Base-by-base conservation (phyloP, 2,888 invertebrate species). In the Muschampia plurimacula region DNA sequence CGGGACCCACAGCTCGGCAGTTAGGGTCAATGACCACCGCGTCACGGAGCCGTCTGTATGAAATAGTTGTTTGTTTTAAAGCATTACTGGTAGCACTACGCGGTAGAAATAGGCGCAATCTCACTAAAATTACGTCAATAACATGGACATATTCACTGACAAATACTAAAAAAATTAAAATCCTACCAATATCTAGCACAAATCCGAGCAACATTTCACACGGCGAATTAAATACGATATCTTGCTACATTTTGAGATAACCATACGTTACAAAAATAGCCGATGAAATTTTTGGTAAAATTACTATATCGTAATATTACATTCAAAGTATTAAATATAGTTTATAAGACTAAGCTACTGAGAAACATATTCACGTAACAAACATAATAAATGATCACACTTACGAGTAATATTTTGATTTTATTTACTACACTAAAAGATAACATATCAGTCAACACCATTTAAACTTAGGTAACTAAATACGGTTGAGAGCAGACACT, bases 231-330 rank as follows among this genome's bases (percentile, higher is more conserved):
- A 73, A 73, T 69, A 73, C 57, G 63, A 41, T 41, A 60, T 41
- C 41, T 60, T n/a, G 62, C 67, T 63, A 72, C 74, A 67, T 75
- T 73, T 74, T 67, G 63, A 73, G 74, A 71, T 74, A 69, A 65
- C 55, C 69, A 71, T 71, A 67, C 71, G 81, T 81, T 89, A 89
- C 82, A 89, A 90, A 90, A 90, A 90, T 90, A 90, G 84, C 84
- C 82, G 83, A 84, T 80, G 80, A 80, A 82, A 77, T 90, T 89
- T 92, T 92, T 91, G 91, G 91, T 91, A 89, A 79, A 80, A 84
- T 84, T 84, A 84, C 76, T 83, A 78, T 81, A 79, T 79, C 83
- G 78, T 74, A 80, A 77, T 73, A 81, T 78, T 79, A 78, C 71
- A 76, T 73, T 73, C 71, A 74, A 74, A 75, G 74, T 73, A 72